Percentiles rank a stretch among this genome's conserved stretches.
These are phyloP conservation scores for Sarcophaga variegata DNA, from an alignment of 2,888 invertebrate genomes.

Conservation along the genomic window DNA sequence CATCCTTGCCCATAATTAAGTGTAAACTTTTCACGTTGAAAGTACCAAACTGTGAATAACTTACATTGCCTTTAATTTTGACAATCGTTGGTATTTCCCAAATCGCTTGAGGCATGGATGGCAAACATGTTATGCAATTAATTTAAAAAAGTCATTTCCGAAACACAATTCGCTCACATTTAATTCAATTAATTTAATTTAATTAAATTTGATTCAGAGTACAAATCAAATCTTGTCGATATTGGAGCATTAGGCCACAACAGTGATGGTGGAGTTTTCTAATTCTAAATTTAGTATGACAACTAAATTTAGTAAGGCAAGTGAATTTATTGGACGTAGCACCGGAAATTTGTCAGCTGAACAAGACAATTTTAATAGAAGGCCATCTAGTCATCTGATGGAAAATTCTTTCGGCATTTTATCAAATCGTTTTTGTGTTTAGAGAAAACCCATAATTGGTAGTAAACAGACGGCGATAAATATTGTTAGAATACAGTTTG, in stretches of 20 bases:
- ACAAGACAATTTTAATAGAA: constrained; percentile 12
- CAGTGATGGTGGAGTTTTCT: constrained; percentile 4
- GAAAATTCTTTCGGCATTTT: background rate
- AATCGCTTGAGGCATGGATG: no score
- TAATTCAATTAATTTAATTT: background rate
- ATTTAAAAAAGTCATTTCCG: no score
- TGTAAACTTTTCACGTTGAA: no score
- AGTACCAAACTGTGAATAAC: no score
- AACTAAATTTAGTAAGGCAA: no score
- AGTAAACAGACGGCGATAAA: constrained; percentile 13
- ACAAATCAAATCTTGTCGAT: constrained; percentile 1
- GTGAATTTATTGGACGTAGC: background rate
- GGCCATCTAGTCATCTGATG: background rate
- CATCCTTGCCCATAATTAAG: no score
- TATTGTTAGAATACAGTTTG: constrained; percentile 33
- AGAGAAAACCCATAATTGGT: constrained; percentile 38
- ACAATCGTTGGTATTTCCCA: no score
- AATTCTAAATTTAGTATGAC: background rate
- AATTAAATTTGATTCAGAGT: background rate
- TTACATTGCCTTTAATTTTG: no score
- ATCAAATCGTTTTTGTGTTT: background rate
- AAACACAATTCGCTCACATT: no score
- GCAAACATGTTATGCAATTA: no score
- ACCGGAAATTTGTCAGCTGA: background rate
- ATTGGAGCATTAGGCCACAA: constrained; percentile 12